phyloP scores from a whole-genome alignment of 2,888 invertebrate species.

The Diaperis boleti region DNA sequence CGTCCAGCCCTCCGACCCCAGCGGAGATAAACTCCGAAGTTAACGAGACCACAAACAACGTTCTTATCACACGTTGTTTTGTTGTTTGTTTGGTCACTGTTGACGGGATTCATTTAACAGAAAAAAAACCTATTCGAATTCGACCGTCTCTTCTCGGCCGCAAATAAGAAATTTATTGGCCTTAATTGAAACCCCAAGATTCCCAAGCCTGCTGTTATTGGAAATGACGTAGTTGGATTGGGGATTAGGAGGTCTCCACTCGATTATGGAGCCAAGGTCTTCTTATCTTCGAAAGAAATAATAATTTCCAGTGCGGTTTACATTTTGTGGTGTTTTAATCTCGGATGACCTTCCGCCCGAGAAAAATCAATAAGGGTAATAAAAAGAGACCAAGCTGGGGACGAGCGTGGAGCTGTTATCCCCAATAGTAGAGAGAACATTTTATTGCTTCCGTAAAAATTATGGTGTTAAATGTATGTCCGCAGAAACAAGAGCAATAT shows the following conservation, averaged over 20 bases:
- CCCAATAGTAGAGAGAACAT: too few relatives aligned
- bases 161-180: constrained; percentile 17
- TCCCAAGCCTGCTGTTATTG: constrained; percentile 7
- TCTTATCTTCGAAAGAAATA: constrained; percentile 21
- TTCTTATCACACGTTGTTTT: constrained; percentile 8
- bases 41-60: constrained; percentile 9
- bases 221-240: constrained; percentile 7
- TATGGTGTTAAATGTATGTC: too few relatives aligned
- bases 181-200: constrained; percentile 11
- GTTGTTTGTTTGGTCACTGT: constrained; percentile 8
- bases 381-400: constrained; percentile 17
- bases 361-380: constrained; percentile 26
- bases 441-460: too few relatives aligned
- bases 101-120: not conserved
- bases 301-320: constrained; percentile 27
- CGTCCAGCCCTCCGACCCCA: constrained; percentile 7
- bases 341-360: constrained; percentile 10
- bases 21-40: constrained; percentile 14
- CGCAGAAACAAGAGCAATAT: too few relatives aligned
- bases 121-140: constrained; percentile 15
- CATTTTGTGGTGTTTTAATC: constrained; percentile 22
- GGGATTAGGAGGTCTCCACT: constrained; percentile 15
- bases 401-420: constrained; percentile 13
- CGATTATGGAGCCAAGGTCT: constrained; percentile 19
- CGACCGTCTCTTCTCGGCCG: not conserved